Percentiles rank a stretch among this genome's conserved stretches.
Conservation (phyloP, 92 coral and sea anemone genomes). For the Chrysogorgia sp. region DNA sequence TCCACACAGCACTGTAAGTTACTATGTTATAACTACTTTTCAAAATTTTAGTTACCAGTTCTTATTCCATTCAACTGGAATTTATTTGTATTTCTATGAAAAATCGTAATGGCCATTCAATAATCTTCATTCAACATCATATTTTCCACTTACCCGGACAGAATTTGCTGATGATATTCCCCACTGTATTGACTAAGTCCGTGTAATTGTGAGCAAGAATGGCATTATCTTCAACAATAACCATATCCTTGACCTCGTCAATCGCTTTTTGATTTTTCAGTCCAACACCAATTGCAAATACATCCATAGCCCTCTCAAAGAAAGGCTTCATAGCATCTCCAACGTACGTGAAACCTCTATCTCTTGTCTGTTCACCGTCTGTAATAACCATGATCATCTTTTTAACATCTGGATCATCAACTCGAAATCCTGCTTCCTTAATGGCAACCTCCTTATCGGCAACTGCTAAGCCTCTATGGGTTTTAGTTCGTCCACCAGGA, state of each 20-base stretch:
- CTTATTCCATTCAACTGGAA: too few species aligned
- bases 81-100: too few species aligned
- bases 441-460: conserved; percentile 1
- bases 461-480: conserved; percentile 13
- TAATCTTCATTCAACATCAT: too few species aligned
- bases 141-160: conserved; percentile 34
- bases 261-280: background rate
- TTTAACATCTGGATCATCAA: background rate
- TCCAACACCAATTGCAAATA: conserved; percentile 8
- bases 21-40: too few species aligned
- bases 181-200: conserved; percentile 63
- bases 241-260: conserved; percentile 43
- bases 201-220: conserved; percentile 61
- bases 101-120: too few species aligned
- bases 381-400: conserved; percentile 17
- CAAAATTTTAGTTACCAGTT: too few species aligned
- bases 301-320: background rate
- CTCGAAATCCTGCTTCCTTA: background rate
- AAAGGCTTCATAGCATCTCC: conserved; percentile 10
- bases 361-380: conserved; percentile 22
- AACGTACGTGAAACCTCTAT: background rate
- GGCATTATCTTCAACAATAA: conserved; percentile 65
- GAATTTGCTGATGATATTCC: conserved; percentile 24
- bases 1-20: too few species aligned
- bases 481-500: conserved; percentile 4